These are phyloP conservation scores for Sylvietta virens DNA, from an alignment of 2,113 vertebrate species.

Conservation along the genomic window DNA sequence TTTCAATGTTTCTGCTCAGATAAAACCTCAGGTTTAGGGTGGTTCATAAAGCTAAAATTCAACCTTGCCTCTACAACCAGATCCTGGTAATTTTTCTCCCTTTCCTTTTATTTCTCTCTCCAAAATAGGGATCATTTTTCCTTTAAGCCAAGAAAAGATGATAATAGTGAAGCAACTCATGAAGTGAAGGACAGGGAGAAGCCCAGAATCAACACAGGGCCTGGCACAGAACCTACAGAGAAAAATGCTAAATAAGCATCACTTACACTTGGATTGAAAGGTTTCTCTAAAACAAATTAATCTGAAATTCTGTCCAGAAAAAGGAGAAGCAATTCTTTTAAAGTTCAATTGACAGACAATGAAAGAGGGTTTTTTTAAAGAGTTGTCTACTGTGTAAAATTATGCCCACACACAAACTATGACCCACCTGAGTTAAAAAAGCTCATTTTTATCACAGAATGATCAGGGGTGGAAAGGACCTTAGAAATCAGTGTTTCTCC, in stretches of 20 bases:
- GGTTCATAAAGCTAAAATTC: neutral
- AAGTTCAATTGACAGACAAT: neutral
- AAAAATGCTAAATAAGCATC: neutral
- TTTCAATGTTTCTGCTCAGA: neutral
- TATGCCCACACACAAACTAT: rapidly evolving
- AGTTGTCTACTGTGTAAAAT: rapidly evolving
- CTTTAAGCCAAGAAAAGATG: neutral
- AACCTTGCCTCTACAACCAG: neutral
- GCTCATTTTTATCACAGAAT: rapidly evolving
- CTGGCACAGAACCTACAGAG: neutral
- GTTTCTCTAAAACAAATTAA: neutral
- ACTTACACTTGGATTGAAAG: neutral
- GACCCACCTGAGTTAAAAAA: neutral
- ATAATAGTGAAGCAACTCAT: neutral
- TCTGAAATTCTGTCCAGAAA: neutral
- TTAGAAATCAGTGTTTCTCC: neutral
- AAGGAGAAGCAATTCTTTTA: neutral
- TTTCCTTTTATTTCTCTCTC: neutral
- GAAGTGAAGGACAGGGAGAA: neutral
- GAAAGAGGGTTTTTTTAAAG: neutral
- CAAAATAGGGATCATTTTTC: neutral
- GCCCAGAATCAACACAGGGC: neutral
- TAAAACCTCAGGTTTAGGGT: neutral
- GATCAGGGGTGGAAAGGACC: neutral
- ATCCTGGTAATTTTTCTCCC: neutral